phyloP scores from a whole-genome alignment of 2,888 invertebrate species.

The Ectemnius continuus region DNA sequence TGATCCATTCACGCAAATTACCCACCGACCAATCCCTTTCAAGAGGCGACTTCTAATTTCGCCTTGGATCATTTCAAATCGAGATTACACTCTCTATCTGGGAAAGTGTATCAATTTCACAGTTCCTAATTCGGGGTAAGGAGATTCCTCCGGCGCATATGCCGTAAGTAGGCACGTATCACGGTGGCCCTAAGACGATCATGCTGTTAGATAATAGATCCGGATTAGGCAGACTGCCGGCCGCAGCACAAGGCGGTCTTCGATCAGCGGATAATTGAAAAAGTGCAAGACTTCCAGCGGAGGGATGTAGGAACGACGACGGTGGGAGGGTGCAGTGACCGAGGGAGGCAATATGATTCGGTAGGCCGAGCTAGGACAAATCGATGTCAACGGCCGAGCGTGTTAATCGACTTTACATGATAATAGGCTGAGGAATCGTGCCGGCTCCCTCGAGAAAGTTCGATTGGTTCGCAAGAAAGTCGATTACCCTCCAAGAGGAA shows the following conservation, averaged over 20 bases:
- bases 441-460: slow-evolving; percentile 58
- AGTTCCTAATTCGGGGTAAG: no score
- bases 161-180: no score
- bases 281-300: neutral
- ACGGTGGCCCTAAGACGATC: no score
- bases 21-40: no score
- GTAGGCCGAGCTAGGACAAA: slow-evolving; percentile 39
- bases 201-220: no score
- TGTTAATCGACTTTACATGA: slow-evolving; percentile 57
- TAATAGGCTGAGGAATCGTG: slow-evolving; percentile 60
- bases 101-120: no score
- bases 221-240: no score
- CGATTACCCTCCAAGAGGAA: slow-evolving; percentile 43
- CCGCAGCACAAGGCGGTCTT: slow-evolving; percentile 4
- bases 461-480: slow-evolving; percentile 56
- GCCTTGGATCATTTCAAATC: no score
- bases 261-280: neutral
- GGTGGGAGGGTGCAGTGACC: slow-evolving; percentile 17
- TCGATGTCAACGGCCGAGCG: slow-evolving; percentile 54
- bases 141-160: no score
- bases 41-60: no score
- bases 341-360: slow-evolving; percentile 19
- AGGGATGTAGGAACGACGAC: neutral
- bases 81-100: no score
- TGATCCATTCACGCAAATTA: no score